These are phyloP conservation scores for Hydrozoanthus tunicans DNA, from an alignment of 64 coral and sea anemone species.

Conservation along the genomic window DNA sequence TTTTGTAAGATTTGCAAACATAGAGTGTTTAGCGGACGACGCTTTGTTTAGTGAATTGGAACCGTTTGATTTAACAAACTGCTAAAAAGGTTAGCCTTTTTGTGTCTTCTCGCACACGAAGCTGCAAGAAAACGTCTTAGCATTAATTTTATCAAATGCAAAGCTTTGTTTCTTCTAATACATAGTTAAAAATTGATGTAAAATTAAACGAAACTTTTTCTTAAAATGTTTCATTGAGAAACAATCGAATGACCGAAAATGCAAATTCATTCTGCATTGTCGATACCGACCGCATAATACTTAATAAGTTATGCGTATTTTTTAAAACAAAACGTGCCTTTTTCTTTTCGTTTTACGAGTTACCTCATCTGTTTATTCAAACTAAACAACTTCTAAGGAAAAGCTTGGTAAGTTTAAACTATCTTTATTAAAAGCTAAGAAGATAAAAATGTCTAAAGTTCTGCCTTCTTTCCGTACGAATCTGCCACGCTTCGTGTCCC, in stretches of 20 bases:
- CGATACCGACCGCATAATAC: background rate
- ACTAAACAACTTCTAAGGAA: background rate
- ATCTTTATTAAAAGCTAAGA: background rate
- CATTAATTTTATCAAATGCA: no score
- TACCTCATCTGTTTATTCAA: background rate
- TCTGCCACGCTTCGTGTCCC: conserved; percentile 44
- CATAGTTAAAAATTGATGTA: no score
- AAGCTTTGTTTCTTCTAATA: no score
- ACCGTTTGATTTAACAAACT: no score
- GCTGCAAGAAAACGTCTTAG: no score
- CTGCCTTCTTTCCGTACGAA: background rate
- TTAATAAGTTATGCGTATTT: background rate
- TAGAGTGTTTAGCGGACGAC: no score
- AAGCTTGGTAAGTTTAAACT: background rate
- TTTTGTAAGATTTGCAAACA: no score
- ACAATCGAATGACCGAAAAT: background rate
- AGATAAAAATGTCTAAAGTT: background rate
- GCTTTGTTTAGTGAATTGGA: no score
- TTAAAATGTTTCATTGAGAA: background rate
- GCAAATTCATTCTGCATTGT: background rate
- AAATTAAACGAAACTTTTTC: no score
- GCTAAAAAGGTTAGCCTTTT: no score
- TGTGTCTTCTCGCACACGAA: no score
- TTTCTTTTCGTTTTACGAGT: background rate
- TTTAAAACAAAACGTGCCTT: background rate